Base-by-base conservation (phyloP, 2,888 invertebrate genomes). In the Mesoligia furuncula region DNA sequence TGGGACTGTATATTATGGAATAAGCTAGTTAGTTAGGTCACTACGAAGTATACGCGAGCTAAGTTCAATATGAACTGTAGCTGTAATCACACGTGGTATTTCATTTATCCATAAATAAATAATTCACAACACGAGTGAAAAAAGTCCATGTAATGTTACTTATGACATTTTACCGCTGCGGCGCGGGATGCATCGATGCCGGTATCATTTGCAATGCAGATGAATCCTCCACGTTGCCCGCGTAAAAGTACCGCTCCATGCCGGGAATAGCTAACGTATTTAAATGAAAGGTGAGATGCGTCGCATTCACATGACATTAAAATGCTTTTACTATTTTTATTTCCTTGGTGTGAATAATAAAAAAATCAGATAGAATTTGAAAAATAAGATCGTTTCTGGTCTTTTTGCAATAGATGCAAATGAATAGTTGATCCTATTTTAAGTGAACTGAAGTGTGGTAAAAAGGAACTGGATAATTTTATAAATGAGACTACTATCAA, bases 201-300 rank as follows among this genome's bases (percentile, higher is more conserved):
- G 77, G 81, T 71, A 69, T 85, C 88, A 92, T 93, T 93, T 93
- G 90, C 93, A 93, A 87, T 91, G 90, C 90, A 93, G 87, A 93
- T 92, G 88, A 90, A 81, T 66, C 80, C 77, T 59, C 74, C 71
- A 69, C 67, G 66, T 67, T 51, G 81, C 65, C 64, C 61, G 59
- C 31, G 51, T 71, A 39, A 73, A 72, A 72, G 81, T 62, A 66
- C 84, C 75, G 61, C 62, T 64, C 61, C 42, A 57, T 36, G 61
- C 75, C 77, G 71, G 68, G 81, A 80, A 89, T 83, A 80, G 81
- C 73, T 82, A 87, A 89, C 80, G 75, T 77, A 80, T 87, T 87
- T 81, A 87, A 87, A 83, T 87, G 67, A 73, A 80, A 89, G 77
- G 75, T 85, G 48, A 39, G 73, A 67, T 76, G 76, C 77, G 73